Conservation (phyloP, 1,140 invertebrate genomes). For the Sitophilus oryzae region DNA sequence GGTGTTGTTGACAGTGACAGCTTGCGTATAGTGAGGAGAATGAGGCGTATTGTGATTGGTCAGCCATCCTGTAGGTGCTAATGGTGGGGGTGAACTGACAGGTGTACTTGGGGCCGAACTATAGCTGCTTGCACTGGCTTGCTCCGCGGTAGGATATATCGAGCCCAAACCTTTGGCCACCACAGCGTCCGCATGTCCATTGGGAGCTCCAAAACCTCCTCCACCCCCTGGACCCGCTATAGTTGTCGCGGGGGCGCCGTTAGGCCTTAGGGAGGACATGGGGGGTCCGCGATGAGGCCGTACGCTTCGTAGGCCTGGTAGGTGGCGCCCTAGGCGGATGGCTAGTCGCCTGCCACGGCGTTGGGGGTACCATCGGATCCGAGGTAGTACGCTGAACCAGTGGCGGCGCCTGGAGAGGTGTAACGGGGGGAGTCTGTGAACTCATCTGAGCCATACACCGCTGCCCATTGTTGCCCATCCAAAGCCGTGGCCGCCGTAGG, state of each 20-base stretch:
- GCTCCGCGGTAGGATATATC: slow-evolving; percentile 76
- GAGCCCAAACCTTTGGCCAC: slow-evolving; percentile 75
- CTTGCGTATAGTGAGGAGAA: slow-evolving; percentile 51
- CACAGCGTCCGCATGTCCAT: slow-evolving; percentile 62
- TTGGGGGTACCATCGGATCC: slow-evolving; percentile 39
- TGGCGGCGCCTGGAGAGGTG: slow-evolving; percentile 68
- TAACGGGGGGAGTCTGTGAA: slow-evolving; percentile 78
- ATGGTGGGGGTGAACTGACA: slow-evolving; percentile 77
- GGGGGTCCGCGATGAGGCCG: slow-evolving; percentile 66
- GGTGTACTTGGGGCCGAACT: slow-evolving; percentile 86
- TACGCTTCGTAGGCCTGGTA: slow-evolving; percentile 54
- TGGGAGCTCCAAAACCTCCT: slow-evolving; percentile 44
- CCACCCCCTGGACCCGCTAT: slow-evolving; percentile 48
- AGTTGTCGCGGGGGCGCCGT: slow-evolving; percentile 48
- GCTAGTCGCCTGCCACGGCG: slow-evolving; percentile 33
- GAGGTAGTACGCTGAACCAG: slow-evolving; percentile 57
- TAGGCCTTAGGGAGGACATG: slow-evolving; percentile 85
- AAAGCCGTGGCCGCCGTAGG: too few relatives aligned
- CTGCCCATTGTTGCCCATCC: too few relatives aligned
- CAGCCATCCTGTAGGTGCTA: slow-evolving; percentile 56
- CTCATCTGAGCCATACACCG: slow-evolving; percentile 85
- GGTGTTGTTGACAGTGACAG: slow-evolving; percentile 46
- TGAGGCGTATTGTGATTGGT: slow-evolving; percentile 47
- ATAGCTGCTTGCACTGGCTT: slow-evolving; percentile 82
- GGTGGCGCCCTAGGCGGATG: slow-evolving; percentile 45